These are phyloP conservation scores for Lithobius niger DNA, from an alignment of 1,140 invertebrate species.

Conservation along the genomic window DNA sequence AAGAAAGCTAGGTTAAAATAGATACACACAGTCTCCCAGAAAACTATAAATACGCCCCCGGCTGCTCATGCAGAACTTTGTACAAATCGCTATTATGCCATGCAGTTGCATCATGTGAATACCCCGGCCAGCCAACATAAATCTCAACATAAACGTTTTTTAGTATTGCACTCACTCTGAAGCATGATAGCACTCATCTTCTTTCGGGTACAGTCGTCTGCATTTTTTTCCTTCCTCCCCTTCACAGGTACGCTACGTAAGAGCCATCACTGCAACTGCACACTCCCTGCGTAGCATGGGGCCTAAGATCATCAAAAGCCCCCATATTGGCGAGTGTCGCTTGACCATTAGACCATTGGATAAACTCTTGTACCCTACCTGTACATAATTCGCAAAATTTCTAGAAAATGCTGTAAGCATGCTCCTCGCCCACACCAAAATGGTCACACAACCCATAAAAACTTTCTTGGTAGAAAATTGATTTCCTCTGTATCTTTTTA, in stretches of 20 bases:
- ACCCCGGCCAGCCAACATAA: conserved; percentile 14
- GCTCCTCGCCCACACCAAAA: too few relatives aligned
- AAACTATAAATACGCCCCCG: conserved; percentile 18
- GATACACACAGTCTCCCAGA: conserved; percentile 29
- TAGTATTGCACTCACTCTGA: conserved; percentile 13
- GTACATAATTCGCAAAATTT: too few relatives aligned
- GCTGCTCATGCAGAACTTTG: neutral
- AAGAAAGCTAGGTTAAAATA: conserved; percentile 22
- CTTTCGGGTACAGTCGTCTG: conserved; percentile 2
- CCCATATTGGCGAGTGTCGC: neutral
- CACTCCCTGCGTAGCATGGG: neutral
- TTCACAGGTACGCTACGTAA: neutral
- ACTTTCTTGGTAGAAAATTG: too few relatives aligned
- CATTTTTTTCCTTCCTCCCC: neutral
- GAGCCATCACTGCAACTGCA: neutral
- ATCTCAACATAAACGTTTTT: conserved; percentile 10
- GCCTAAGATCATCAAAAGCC: neutral
- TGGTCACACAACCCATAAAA: too few relatives aligned
- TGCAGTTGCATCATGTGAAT: conserved; percentile 13
- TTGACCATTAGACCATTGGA: neutral
- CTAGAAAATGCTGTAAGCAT: too few relatives aligned
- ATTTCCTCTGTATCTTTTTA: too few relatives aligned
- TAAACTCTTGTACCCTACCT: neutral
- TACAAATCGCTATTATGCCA: too few relatives aligned
- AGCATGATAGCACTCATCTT: conserved; percentile 5